A percentile compares a stretch with the other conserved stretches of the same genome.
These are phyloP conservation scores for Zalophus californianus DNA, from an alignment of 2,797 vertebrate genomes.

Conservation along the genomic window DNA sequence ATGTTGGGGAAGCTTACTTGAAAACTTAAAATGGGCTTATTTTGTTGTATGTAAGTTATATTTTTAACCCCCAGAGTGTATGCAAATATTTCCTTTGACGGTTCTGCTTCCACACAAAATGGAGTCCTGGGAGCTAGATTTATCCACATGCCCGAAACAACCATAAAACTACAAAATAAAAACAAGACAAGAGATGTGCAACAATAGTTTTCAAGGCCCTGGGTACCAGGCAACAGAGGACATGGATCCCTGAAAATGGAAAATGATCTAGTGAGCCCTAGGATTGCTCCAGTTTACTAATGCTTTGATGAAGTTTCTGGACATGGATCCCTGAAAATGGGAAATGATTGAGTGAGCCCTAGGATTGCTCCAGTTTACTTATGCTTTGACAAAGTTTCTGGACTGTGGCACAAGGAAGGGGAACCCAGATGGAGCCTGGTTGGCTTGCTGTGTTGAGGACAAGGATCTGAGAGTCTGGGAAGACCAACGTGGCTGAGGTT, in stretches of 20 bases:
- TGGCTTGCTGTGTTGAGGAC: not conserved
- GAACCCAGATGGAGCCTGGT: too few species aligned
- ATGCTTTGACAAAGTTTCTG: not conserved
- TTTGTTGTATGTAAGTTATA: not conserved
- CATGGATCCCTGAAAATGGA: not conserved
- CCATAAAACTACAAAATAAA: not conserved
- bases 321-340: not conserved
- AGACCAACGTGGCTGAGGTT: not conserved
- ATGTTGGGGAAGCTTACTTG: not conserved
- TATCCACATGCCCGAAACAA: not conserved
- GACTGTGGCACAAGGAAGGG: not conserved
- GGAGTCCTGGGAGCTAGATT: not conserved
- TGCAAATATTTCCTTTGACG: slow-evolving; percentile 8
- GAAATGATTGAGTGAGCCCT: not conserved
- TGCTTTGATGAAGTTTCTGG: not conserved
- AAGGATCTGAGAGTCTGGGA: not conserved
- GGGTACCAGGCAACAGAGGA: not conserved
- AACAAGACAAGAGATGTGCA: not conserved
- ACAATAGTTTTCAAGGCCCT: not conserved
- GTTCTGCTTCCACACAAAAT: not conserved
- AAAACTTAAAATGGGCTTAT: not conserved
- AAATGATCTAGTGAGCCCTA: not conserved
- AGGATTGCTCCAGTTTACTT: not conserved
- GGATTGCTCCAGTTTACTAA: not conserved
- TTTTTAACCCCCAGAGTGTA: not conserved